These are phyloP conservation scores for Leptogaster cylindrica DNA, from an alignment of 2,888 invertebrate genomes.

Conservation along the genomic window DNA sequence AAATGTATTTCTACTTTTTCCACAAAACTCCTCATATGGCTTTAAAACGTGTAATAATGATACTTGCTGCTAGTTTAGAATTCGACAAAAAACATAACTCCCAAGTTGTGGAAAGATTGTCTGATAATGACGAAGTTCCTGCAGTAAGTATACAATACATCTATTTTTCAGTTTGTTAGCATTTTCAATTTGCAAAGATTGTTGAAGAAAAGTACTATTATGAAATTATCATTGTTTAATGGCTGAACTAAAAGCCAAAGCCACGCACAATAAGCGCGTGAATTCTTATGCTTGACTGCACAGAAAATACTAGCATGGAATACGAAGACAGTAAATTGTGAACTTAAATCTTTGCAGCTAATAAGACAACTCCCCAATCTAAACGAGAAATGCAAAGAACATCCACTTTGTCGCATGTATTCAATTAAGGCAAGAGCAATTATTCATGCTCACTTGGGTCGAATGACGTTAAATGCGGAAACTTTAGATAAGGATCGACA, in stretches of 20 bases:
- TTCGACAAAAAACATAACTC: conserved; percentile 94
- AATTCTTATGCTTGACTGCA: too few species aligned
- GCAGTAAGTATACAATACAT: conserved; percentile 66
- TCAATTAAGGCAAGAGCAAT: conserved; percentile 92
- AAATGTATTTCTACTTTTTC: conserved; percentile 94
- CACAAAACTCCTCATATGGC: conserved; percentile 96
- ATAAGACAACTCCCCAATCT: conserved; percentile 90
- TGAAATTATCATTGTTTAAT: too few species aligned
- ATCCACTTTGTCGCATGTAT: conserved; percentile 89
- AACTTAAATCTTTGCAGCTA: conserved; percentile 65
- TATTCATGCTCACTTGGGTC: conserved; percentile 93
- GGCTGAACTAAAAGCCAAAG: too few species aligned
- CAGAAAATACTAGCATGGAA: too few species aligned
- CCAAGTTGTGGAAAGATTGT: conserved; percentile 89
- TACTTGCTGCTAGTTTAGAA: conserved; percentile 94
- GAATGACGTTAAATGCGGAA: conserved; percentile 76
- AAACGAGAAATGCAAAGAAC: conserved; percentile 95
- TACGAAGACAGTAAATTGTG: too few species aligned
- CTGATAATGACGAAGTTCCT: conserved; percentile 95
- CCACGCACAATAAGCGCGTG: too few species aligned
- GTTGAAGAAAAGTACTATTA: too few species aligned
- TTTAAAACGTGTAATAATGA: conserved; percentile 94
- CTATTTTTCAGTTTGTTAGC: background rate
- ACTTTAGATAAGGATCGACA: conserved; percentile 86
- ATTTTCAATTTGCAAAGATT: too few species aligned